Conservation (phyloP, 37 sponge, comb jelly and placozoan species). For the Eunapius fragilis region DNA sequence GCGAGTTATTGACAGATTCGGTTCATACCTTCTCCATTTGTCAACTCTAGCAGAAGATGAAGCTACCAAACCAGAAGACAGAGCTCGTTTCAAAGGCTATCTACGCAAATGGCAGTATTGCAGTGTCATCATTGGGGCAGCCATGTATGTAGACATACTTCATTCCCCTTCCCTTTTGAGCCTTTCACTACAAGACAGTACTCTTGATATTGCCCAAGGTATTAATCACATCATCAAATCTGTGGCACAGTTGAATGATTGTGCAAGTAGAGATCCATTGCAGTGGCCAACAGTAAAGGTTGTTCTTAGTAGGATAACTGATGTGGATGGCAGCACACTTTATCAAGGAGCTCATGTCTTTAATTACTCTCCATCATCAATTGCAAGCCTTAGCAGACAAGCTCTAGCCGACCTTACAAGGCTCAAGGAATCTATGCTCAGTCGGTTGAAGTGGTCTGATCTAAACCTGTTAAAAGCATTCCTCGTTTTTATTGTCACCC, state of each 20-base stretch:
- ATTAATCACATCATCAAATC: constrained; percentile 60
- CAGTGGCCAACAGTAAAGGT: constrained; percentile 61
- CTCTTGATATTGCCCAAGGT: constrained; percentile 34
- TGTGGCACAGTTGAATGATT: constrained; percentile 17
- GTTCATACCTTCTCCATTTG: constrained; percentile 46
- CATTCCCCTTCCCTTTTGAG: constrained; percentile 56
- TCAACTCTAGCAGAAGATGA: constrained; percentile 18
- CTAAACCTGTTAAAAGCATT: constrained; percentile 31
- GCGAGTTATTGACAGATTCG: constrained; percentile 41
- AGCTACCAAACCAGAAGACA: constrained; percentile 13
- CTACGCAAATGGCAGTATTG: constrained; percentile 45
- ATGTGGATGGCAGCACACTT: constrained; percentile 21
- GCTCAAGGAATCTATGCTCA: constrained; percentile 37
- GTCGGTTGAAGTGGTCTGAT: constrained; percentile 50
- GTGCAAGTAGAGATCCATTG: constrained; percentile 21
- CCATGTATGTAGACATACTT: constrained; percentile 48
- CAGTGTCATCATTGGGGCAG: constrained; percentile 47
- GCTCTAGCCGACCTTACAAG: constrained; percentile 21
- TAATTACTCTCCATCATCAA: constrained; percentile 5
- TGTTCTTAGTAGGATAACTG: constrained; percentile 7
- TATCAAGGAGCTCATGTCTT: constrained; percentile 48
- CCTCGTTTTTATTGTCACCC: constrained; percentile 48
- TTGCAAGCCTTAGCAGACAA: not conserved
- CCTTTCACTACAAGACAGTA: constrained; percentile 49
- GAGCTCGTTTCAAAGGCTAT: constrained; percentile 38